A percentile compares a stretch with the other conserved stretches of the same genome.
Evolutionary conservation across 1,140 invertebrate species (phyloP).

Genomic region (Tetranychus cinnabarinus): DNA sequence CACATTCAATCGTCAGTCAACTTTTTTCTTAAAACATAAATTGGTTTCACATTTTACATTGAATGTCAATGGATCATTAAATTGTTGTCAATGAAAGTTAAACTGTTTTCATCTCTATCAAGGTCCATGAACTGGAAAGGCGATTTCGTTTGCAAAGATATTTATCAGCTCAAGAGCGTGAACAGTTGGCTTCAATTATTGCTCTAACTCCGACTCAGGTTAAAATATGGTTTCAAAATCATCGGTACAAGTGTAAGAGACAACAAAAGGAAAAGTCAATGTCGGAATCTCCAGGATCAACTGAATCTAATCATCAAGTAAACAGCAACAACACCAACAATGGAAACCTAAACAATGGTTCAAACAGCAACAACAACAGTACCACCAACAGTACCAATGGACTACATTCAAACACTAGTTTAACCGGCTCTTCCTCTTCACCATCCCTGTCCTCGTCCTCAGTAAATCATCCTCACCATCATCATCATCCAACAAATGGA

Average conservation of each 20-base stretch:
- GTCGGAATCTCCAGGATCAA: constrained; percentile 19
- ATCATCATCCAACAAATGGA: constrained; percentile 21
- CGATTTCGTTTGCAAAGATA: constrained; percentile 55
- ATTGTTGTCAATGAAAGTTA: too few relatives aligned
- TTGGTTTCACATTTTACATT: too few relatives aligned
- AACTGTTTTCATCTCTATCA: constrained; percentile 17
- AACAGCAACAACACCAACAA: not conserved
- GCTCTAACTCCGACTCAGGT: constrained; percentile 44
- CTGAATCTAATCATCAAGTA: not conserved
- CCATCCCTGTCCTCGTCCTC: not conserved
- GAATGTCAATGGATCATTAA: too few relatives aligned
- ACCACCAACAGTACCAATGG: too few relatives aligned
- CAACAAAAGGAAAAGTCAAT: constrained; percentile 58
- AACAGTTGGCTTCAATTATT: constrained; percentile 31
- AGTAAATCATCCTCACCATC: constrained; percentile 18
- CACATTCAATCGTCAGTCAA: not conserved
- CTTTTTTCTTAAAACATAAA: too few relatives aligned
- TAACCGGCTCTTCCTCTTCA: not conserved
- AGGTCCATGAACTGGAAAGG: constrained; percentile 65
- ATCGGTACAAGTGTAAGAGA: constrained; percentile 70
- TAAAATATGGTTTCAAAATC: constrained; percentile 23
- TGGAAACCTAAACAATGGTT: not conserved
- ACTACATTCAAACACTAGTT: constrained; percentile 15
- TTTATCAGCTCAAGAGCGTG: constrained; percentile 37
- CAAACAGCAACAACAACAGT: constrained; percentile 5